Percentiles rank a stretch among this genome's conserved stretches.
phyloP scores from a whole-genome alignment of 2,113 vertebrate genomes.

The Promerops cafer region DNA sequence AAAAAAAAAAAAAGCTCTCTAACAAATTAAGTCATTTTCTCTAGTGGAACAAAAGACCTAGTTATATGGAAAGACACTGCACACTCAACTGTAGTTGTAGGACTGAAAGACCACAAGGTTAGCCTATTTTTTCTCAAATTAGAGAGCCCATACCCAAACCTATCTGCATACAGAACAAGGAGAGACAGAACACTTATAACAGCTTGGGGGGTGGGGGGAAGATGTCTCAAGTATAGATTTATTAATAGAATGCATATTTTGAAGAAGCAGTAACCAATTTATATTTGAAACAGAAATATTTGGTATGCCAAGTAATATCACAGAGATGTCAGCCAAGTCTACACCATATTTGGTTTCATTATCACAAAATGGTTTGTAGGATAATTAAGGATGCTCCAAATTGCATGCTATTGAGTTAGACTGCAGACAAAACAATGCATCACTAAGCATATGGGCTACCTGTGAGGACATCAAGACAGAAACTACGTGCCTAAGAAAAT shows the following conservation, averaged over 20 bases:
- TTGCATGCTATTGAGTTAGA: slow-evolving; percentile 14
- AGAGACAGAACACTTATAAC: background rate
- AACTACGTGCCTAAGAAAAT: background rate
- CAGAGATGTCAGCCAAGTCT: slow-evolving; percentile 18
- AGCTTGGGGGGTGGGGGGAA: background rate
- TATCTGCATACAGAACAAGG: background rate
- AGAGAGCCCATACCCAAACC: background rate
- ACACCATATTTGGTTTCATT: slow-evolving; percentile 35
- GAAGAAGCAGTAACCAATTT: slow-evolving; percentile 18
- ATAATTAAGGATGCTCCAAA: slow-evolving; percentile 50
- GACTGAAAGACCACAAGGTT: slow-evolving; percentile 16
- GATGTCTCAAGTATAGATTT: slow-evolving; percentile 14
- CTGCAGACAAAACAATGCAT: slow-evolving; percentile 20
- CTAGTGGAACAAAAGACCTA: slow-evolving; percentile 18
- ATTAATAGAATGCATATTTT: slow-evolving; percentile 17
- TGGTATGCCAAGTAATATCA: slow-evolving; percentile 17
- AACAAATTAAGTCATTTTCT: slow-evolving; percentile 46
- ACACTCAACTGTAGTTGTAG: background rate
- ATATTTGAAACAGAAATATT: slow-evolving; percentile 40
- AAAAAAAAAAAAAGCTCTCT: background rate
- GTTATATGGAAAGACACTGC: background rate
- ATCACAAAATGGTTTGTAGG: slow-evolving; percentile 23
- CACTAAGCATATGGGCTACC: background rate
- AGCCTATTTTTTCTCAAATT: background rate
- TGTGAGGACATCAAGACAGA: slow-evolving; percentile 15